Conservation (phyloP, 2,113 vertebrate genomes). For the Bos javanicus region DNA sequence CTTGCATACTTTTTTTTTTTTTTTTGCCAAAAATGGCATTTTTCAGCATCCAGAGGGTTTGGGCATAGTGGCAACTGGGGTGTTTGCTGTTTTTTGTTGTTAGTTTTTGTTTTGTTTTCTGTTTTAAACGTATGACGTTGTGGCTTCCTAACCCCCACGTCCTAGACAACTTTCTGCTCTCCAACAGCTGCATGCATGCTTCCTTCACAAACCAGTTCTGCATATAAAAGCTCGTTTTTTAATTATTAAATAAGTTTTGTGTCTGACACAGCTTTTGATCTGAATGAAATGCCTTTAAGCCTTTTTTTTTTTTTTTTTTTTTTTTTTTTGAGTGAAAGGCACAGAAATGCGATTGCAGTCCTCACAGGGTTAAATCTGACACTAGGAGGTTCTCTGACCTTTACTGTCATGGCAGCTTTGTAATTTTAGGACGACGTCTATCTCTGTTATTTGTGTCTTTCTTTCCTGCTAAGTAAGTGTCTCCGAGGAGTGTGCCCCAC, state of each 20-base stretch:
- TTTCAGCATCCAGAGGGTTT: constrained; percentile 83
- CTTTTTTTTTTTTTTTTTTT: constrained; percentile 70
- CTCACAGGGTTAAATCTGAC: constrained; percentile 89
- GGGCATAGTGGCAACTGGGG: constrained; percentile 80
- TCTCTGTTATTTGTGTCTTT: constrained; percentile 88
- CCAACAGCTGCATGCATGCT: constrained; percentile 80
- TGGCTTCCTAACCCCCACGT: constrained; percentile 78
- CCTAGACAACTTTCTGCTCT: constrained; percentile 78
- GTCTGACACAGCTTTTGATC: constrained; percentile 82
- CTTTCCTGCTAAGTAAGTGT: constrained; percentile 85
- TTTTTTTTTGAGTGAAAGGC: constrained; percentile 86
- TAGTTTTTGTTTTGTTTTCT: background rate
- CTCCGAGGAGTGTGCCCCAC: constrained; percentile 86
- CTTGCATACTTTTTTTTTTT: constrained; percentile 81
- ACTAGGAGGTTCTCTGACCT: constrained; percentile 85
- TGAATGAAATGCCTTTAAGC: constrained; percentile 82
- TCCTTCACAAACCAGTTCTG: constrained; percentile 80
- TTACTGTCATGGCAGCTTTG: constrained; percentile 94
- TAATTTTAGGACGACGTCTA: constrained; percentile 92
- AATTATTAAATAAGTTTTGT: constrained; percentile 77
- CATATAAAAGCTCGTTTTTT: constrained; percentile 75
- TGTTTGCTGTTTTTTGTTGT: background rate
- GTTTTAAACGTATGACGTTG: constrained; percentile 66
- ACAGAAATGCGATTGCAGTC: constrained; percentile 92
- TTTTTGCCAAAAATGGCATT: constrained; percentile 80